A percentile compares a stretch with the other conserved stretches of the same genome.
Conservation (phyloP, 2,113 vertebrate genomes). For the Solea senegalensis region DNA sequence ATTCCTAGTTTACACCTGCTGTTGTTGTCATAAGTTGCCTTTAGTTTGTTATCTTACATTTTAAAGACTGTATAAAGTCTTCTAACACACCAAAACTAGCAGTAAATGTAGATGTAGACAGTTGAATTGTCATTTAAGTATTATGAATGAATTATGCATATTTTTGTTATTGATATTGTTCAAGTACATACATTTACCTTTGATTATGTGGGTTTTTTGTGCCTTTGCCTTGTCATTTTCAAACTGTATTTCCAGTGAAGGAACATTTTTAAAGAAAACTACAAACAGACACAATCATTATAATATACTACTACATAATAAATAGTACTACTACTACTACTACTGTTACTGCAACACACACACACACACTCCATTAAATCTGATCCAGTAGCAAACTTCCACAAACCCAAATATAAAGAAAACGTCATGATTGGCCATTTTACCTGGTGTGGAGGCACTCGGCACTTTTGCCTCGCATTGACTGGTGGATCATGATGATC, state of each 20-base stretch:
- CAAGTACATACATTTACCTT: too few relatives aligned
- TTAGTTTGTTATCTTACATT: too few relatives aligned
- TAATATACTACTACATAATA: neutral
- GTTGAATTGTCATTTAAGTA: too few relatives aligned
- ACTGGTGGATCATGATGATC: constrained; percentile 97
- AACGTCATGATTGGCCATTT: constrained; percentile 70
- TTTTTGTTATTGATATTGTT: neutral
- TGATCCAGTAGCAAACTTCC: constrained; percentile 1
- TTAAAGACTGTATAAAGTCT: too few relatives aligned
- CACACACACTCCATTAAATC: neutral
- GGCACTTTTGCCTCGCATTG: constrained; percentile 97
- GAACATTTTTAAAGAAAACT: neutral
- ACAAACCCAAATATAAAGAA: constrained; percentile 25
- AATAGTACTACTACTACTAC: neutral
- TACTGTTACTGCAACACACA: neutral
- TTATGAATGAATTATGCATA: neutral
- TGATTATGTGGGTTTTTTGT: neutral
- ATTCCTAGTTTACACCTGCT: too few relatives aligned
- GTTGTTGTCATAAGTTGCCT: too few relatives aligned
- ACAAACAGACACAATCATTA: neutral
- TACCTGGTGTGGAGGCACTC: constrained; percentile 99
- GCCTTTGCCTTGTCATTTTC: neutral
- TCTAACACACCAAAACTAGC: too few relatives aligned
- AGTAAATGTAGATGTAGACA: too few relatives aligned
- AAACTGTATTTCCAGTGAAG: neutral